Evolutionary conservation across 1,140 invertebrate genomes (phyloP).

Genomic region (Panonychus citri): DNA sequence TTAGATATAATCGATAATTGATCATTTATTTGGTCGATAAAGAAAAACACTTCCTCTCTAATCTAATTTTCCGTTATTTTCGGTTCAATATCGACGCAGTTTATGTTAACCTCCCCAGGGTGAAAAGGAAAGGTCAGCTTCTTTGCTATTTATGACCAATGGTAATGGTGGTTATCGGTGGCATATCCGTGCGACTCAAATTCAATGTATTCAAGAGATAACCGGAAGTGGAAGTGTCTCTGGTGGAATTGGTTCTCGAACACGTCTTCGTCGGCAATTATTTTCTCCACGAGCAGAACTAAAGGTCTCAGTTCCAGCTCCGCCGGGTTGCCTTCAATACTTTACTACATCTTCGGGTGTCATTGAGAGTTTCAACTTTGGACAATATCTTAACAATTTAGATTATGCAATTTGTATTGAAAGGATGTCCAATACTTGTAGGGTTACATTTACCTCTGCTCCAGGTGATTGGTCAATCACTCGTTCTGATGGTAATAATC

Average conservation of each 20-base stretch:
- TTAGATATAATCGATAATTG: too few relatives aligned
- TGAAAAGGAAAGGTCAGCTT: conserved; percentile 4
- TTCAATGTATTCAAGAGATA: conserved; percentile 6
- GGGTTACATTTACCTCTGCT: conserved; percentile 7
- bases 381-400: conserved; percentile 18
- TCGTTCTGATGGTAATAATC: not conserved
- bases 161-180: conserved; percentile 9
- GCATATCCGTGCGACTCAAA: conserved; percentile 11
- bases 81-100: conserved; percentile 8
- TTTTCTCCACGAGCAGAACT: not conserved
- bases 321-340: conserved; percentile 37
- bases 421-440: conserved; percentile 14
- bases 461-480: conserved; percentile 6
- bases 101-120: conserved; percentile 6
- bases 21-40: not conserved
- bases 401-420: conserved; percentile 17
- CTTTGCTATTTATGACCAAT: conserved; percentile 10
- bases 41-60: not conserved
- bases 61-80: not conserved
- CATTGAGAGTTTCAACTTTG: conserved; percentile 37
- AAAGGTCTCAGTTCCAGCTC: conserved; percentile 25
- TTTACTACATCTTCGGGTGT: conserved; percentile 30
- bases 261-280: not conserved
- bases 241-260: not conserved
- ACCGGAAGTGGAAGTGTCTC: too few relatives aligned